Conservation (phyloP, 2,797 vertebrate species). For the Notolepis coatsorum region DNA sequence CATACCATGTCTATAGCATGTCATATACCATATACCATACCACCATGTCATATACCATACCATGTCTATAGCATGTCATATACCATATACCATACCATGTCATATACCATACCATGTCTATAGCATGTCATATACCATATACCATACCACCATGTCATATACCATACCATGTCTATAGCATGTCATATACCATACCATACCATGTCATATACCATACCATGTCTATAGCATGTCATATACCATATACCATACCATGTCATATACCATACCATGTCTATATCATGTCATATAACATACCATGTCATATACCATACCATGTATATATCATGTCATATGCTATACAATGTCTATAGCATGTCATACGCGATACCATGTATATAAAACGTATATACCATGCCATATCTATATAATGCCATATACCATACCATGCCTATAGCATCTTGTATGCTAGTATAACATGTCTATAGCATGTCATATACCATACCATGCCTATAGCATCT, state of each 20-base stretch:
- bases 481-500: constrained; percentile 4
- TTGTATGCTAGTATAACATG: too few species aligned
- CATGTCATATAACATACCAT: constrained; percentile 8
- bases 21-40: not conserved
- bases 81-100: not conserved
- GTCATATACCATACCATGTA: not conserved
- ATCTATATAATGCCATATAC: constrained; percentile 20
- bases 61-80: constrained; percentile 13
- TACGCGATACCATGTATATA: too few species aligned
- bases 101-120: constrained; percentile 17
- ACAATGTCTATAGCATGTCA: constrained; percentile 17
- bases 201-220: not conserved
- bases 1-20: constrained; percentile 13
- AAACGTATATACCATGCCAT: not conserved
- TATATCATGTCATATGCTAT: constrained; percentile 24
- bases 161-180: not conserved
- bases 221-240: too few species aligned
- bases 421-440: constrained; percentile 10
- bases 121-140: too few species aligned
- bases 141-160: not conserved
- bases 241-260: constrained; percentile 31
- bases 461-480: not conserved
- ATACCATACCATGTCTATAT: constrained; percentile 12
- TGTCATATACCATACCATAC: constrained; percentile 27
- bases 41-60: constrained; percentile 27